Conservation (phyloP, 1,140 invertebrate genomes). For the Acarapis woodi region DNA sequence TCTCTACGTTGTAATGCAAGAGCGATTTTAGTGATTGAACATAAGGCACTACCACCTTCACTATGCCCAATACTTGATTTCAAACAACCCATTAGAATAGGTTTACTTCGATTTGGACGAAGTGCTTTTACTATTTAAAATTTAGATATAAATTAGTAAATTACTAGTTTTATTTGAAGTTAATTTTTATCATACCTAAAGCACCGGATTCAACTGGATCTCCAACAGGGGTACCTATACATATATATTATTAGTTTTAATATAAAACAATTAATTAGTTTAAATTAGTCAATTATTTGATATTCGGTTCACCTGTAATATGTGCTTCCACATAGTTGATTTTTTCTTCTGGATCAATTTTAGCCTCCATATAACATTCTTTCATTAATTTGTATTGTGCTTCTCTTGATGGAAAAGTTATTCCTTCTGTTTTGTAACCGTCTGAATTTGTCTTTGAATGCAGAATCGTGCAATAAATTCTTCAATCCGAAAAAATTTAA, state of each 20-base stretch:
- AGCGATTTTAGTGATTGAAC: constrained; percentile 23
- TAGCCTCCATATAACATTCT: constrained; percentile 49
- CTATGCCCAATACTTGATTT: constrained; percentile 97
- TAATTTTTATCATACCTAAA: constrained; percentile 38
- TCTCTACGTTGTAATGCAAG: constrained; percentile 21
- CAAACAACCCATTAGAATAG: constrained; percentile 67
- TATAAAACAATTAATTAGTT: no score
- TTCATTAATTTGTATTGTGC: constrained; percentile 52
- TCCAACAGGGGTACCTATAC: constrained; percentile 37
- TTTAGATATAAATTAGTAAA: not conserved
- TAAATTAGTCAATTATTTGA: no score
- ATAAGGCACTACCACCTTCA: constrained; percentile 61
- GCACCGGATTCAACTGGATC: constrained; percentile 87
- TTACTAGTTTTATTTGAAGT: no score
- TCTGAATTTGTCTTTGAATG: no score
- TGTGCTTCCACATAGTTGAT: constrained; percentile 78
- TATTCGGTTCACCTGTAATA: no score
- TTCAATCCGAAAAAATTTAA: no score
- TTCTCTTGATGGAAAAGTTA: constrained; percentile 33
- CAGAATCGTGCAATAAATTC: no score
- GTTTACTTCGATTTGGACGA: constrained; percentile 24
- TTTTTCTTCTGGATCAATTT: constrained; percentile 41
- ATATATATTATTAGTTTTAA: no score
- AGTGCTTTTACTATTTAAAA: not conserved
- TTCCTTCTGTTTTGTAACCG: no score